Base-by-base conservation (phyloP, 2,113 vertebrate species). In the Hemicordylus capensis region DNA sequence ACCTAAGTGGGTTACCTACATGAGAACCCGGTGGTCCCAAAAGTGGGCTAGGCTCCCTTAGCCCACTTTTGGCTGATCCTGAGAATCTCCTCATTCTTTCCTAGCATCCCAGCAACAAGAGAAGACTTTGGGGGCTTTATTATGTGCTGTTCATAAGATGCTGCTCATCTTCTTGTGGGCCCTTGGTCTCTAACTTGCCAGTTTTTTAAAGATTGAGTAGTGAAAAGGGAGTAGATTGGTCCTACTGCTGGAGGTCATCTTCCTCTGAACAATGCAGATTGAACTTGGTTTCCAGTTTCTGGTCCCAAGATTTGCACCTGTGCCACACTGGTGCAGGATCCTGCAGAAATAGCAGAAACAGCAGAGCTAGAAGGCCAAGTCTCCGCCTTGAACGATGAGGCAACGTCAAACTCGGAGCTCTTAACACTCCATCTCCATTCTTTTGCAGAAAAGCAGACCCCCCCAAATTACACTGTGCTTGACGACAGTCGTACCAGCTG, bases 381-480 rank as follows among this genome's bases (percentile, higher is more conserved):
- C 37, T 20, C 26, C 51, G 17, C 37, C 63, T 34, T 48, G 63
- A 46, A 67, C 19, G 28, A 39, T 8, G 26, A 85, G 51, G 6
- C 74, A n/a, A 26, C 44, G 59, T 70, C 51, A 12, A 58, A 5
- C 42, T 70, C 56, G 19, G 15, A 26, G 39, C 37, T 37, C 54
- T 78, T 77, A 59, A 46, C 39, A 9, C 75, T 3, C n/a, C 66
- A 12, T 31, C 39, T 67, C 69, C 4, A 1, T 20, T 34, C 76
- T 20, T 39, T 37, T 70, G 31, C 37, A 58, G 39, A 37, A 67
- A 37, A 8, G 1, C 20, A 34, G 12, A 19, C 66, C 74, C 7
- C 61, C 74, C 76, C 88, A 92, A 58, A 76, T 80, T 84, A 87
- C 86, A 90, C 82, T 6, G 37, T 2, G 77, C 59, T 3, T 75